A percentile compares a stretch with the other conserved stretches of the same genome.
Conservation (phyloP, 2,888 invertebrate species). For the Cephus runcator region DNA sequence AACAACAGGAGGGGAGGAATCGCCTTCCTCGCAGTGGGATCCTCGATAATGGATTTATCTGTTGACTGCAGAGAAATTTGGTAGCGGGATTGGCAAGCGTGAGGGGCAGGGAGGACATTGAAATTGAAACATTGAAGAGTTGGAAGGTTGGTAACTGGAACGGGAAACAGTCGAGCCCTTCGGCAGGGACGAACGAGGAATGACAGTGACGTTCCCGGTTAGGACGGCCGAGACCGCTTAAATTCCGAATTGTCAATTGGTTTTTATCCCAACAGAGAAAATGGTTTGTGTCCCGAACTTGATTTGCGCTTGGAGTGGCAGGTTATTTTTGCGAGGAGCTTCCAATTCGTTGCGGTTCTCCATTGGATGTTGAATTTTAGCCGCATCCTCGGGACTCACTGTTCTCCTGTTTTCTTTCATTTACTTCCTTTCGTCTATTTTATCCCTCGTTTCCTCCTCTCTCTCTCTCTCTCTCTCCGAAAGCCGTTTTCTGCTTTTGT, state of each 20-base stretch:
- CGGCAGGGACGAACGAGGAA: background rate
- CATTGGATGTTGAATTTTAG: background rate
- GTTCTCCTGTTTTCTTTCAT: background rate
- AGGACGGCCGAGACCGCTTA: conserved; percentile 26
- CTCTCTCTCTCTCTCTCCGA: background rate
- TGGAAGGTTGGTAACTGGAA: conserved; percentile 3
- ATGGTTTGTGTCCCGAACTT: conserved; percentile 35
- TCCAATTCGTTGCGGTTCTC: background rate
- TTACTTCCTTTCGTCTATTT: background rate
- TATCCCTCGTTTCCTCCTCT: background rate
- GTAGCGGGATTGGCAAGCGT: background rate
- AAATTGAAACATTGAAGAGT: background rate
- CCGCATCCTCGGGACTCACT: background rate
- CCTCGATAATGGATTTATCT: conserved; percentile 43
- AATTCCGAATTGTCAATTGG: conserved; percentile 37
- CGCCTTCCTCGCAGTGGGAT: conserved; percentile 25
- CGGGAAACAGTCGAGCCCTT: conserved; percentile 3
- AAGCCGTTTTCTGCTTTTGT: conserved; percentile 9
- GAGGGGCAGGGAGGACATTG: background rate
- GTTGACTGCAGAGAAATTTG: conserved; percentile 14
- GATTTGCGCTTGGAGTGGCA: conserved; percentile 38
- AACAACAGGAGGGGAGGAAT: conserved; percentile 14
- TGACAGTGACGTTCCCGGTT: conserved; percentile 15
- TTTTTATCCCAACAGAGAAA: conserved; percentile 29
- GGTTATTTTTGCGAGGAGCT: conserved; percentile 38